Percentiles rank a stretch among this genome's conserved stretches.
phyloP scores from a whole-genome alignment of 2,113 vertebrate genomes.

The Bungarus multicinctus region DNA sequence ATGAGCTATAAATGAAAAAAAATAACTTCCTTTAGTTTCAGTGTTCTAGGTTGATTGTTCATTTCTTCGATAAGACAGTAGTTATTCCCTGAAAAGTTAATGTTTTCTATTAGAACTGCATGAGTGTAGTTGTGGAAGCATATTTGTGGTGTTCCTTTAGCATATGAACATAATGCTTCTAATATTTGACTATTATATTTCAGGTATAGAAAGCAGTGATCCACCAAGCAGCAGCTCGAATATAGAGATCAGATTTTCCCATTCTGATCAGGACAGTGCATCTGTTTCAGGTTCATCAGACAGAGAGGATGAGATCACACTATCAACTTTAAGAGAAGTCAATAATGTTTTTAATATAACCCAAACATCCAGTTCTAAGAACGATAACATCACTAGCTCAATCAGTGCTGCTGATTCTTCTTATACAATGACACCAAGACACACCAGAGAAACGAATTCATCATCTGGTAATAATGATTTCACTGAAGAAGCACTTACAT shows the following conservation, averaged over 20 bases:
- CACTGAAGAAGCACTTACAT: background rate
- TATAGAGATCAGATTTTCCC: background rate
- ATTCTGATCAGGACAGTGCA: constrained; percentile 30
- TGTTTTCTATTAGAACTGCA: background rate
- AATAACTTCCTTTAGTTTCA: background rate
- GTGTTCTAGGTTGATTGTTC: background rate
- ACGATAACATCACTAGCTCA: background rate
- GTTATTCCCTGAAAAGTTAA: background rate
- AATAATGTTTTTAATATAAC: constrained; percentile 3
- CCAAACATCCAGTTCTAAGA: background rate
- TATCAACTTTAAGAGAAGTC: constrained; percentile 52
- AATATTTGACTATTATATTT: background rate
- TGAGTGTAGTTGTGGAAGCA: background rate
- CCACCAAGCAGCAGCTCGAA: accelerated
- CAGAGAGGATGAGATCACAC: constrained; percentile 45
- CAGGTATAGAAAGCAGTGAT: background rate
- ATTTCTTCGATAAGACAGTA: background rate
- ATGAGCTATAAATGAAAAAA: background rate
- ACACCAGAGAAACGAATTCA: background rate
- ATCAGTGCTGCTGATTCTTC: background rate
- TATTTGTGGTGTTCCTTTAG: background rate
- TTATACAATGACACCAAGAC: background rate
- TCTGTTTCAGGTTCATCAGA: constrained; percentile 62
- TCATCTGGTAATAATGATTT: background rate
- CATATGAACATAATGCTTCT: background rate